Base-by-base conservation (phyloP, 2,797 vertebrate species). In the Melopsittacus undulatus region DNA sequence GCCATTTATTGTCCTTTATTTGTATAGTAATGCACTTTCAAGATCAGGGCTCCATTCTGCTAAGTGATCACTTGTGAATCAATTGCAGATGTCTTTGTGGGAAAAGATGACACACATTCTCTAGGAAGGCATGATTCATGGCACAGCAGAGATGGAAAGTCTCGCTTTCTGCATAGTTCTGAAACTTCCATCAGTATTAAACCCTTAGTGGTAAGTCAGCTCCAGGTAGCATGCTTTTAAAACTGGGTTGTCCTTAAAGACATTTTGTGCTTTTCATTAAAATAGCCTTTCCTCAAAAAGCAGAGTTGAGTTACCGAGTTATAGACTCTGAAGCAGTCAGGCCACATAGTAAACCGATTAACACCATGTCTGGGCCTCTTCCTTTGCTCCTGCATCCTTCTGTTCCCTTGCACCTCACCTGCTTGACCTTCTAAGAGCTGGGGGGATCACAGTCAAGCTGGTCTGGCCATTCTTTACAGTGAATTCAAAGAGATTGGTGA, bases 51-150 rank as follows among this genome's bases (percentile, higher is more conserved):
- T 82, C 54, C 13, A 4, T 90, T 75, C 88, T 92, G 66, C 22
- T 54, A 82, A 93, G 36, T 21, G 43, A 61, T 88, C 51, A 30
- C 70, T 91, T 74, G 77, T 32, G 88, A 92, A 94, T 89, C 51
- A 70, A 13, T 43, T 87, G 40, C 85, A 92, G 83, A 91, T 0
- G 10, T 11, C 29, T 84, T 64, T 87, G 63, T 70, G 59, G 70
- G 46, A 51, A 91, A 74, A 78, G 84, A 84, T 52, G 40, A 61
- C 61, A 91, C 56, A 30, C 9, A 23, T 67, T 76, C 38, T 87
- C 67, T 70, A 49, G 74, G 69, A 93, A 88, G 27, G 24, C 52
- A 54, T 54, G 73, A 87, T 92, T 93, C 66, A 54, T 48, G 43
- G 69, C 23, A 56, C 9, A 61, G 40, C 46, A 73, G 85, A 92